phyloP scores from a whole-genome alignment of 1,140 invertebrate species.

The Drosophila pallidifrons region DNA sequence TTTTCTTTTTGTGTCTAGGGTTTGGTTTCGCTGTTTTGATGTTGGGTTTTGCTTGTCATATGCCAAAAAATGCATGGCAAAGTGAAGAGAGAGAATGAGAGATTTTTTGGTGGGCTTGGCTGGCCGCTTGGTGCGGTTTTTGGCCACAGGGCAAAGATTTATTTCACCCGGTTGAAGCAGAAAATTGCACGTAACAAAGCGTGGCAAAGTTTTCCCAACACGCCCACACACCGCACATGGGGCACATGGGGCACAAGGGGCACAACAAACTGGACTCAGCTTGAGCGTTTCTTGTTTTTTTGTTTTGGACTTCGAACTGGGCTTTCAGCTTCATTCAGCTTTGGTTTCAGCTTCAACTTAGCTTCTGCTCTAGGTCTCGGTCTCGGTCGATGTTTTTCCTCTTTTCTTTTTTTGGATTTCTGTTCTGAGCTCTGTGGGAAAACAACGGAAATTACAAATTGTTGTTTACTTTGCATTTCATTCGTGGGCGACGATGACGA shows the following conservation, averaged over 20 bases:
- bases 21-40: not conserved
- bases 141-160: slow-evolving; percentile 59
- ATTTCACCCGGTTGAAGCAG: slow-evolving; percentile 75
- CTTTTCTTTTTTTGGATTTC: too few relatives aligned
- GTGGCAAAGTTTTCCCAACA: slow-evolving; percentile 65
- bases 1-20: slow-evolving; percentile 7
- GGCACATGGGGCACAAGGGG: slow-evolving; percentile 4
- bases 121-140: not conserved
- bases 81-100: not conserved
- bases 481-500: slow-evolving; percentile 25
- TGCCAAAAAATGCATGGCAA: slow-evolving; percentile 42
- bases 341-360: slow-evolving; percentile 2
- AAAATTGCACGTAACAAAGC: slow-evolving; percentile 79
- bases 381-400: slow-evolving; percentile 12
- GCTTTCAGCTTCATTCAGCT: slow-evolving; percentile 1
- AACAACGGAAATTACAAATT: slow-evolving; percentile 78
- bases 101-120: slow-evolving; percentile 8
- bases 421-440: slow-evolving; percentile 33
- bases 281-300: not conserved
- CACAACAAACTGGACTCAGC: not conserved
- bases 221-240: slow-evolving; percentile 32
- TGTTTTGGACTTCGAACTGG: slow-evolving; percentile 14
- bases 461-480: slow-evolving; percentile 79
- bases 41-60: slow-evolving; percentile 35
- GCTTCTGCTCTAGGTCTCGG: slow-evolving; percentile 16